Base-by-base conservation (phyloP, 2,888 invertebrate species). In the Sturmia bella region DNA sequence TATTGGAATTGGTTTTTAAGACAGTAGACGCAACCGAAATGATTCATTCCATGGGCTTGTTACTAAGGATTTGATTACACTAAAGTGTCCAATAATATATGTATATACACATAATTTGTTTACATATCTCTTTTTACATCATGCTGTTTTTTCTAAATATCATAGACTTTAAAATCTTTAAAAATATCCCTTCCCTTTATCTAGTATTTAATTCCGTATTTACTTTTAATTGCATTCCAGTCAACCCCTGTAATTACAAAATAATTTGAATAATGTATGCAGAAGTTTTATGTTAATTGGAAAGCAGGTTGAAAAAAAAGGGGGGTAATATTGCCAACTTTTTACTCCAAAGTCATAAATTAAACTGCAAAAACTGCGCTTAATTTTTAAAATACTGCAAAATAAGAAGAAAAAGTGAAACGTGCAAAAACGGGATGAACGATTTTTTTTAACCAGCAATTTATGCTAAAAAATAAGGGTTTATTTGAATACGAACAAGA, bases 211-310 rank as follows among this genome's bases (percentile, higher is more conserved):
- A 50, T 24, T 12, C 15, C 27, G 17, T 11, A n/a, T 1, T 27
- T 27, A 21, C 13, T 41, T 54, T 54, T 32, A 57, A 57, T 32
- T 5, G 43, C 4, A 48, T 37, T 19, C 19, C 43, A 48, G n/a
- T 11, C 56, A 61, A 63, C 39, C 63, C 77, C 57, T 57, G 41
- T 57, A 57, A 77, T 59, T 64, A 39, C 37, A 61, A 45, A 68
- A 43, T 45, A 69, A 68, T 76, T 61, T 76, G 7, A 43, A 76
- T 69, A 69, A 69, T 61, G 15, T 52, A 64, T 50, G 63, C 63
- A 77, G 50, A 56, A 39, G 39, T 39, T 21, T 63, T 54, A 63
- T 63, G 45, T 48, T 64, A 32, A 66, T 64, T 56, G 32, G 32
- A 56, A 56, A 11, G 11, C 37, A 27, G 15, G 17, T 17, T 27